Conservation (phyloP, 2,888 invertebrate species). For the Erebia palarica region DNA sequence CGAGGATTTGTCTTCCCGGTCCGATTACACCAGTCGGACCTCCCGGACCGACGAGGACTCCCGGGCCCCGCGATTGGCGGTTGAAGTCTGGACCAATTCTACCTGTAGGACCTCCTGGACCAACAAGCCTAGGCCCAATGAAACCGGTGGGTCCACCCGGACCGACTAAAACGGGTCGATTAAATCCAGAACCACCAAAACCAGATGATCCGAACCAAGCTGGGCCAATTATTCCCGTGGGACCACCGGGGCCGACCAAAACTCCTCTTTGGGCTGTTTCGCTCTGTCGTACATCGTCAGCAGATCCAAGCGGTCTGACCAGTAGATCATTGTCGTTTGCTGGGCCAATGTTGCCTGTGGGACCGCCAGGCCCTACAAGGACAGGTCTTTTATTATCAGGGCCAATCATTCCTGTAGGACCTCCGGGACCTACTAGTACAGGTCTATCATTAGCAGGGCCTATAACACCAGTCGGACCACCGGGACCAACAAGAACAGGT, state of each 20-base stretch:
- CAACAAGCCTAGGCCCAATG: slow-evolving; percentile 60
- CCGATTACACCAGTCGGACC: slow-evolving; percentile 71
- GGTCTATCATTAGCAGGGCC: neutral
- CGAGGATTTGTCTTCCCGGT: slow-evolving; percentile 60
- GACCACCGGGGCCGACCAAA: slow-evolving; percentile 57
- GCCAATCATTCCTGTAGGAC: slow-evolving; percentile 48
- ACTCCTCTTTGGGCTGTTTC: slow-evolving; percentile 43
- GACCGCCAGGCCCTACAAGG: slow-evolving; percentile 69
- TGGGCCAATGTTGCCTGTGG: slow-evolving; percentile 42
- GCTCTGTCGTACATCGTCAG: slow-evolving; percentile 63
- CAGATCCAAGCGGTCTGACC: slow-evolving; percentile 76
- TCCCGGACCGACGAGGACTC: slow-evolving; percentile 63
- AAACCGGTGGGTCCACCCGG: slow-evolving; percentile 63
- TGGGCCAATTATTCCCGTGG: slow-evolving; percentile 56
- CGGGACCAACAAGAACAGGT: slow-evolving; percentile 68
- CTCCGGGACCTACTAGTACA: slow-evolving; percentile 67
- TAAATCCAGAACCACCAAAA: neutral
- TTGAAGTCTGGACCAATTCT: slow-evolving; percentile 57
- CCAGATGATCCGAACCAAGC: neutral
- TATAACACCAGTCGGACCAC: slow-evolving; percentile 55
- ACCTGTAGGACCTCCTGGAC: slow-evolving; percentile 76
- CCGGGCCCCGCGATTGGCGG: slow-evolving; percentile 42
- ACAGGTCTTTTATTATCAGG: slow-evolving; percentile 54
- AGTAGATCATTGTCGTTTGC: slow-evolving; percentile 47
- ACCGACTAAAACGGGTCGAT: slow-evolving; percentile 58